These are phyloP conservation scores for Neodon shergylaensis DNA, from an alignment of 2,113 vertebrate genomes.

Conservation along the genomic window DNA sequence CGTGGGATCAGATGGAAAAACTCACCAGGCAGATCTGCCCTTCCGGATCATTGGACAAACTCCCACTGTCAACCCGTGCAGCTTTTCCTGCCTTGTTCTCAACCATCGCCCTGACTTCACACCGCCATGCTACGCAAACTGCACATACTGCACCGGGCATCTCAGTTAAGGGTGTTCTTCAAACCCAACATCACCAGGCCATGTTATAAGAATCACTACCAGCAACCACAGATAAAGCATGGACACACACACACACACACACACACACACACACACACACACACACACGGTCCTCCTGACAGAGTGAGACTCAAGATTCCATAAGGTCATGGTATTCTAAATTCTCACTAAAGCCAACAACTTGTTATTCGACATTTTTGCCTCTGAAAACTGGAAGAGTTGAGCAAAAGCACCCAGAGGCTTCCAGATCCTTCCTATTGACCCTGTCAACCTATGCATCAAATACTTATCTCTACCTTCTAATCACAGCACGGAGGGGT, in stretches of 20 bases:
- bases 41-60: not conserved
- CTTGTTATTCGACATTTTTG: not conserved
- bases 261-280: too few relatives aligned
- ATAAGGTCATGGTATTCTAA: not conserved
- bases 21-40: not conserved
- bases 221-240: not conserved
- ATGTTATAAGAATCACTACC: not conserved
- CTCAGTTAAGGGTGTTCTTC: fast-evolving
- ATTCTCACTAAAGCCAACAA: not conserved
- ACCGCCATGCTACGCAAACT: fast-evolving
- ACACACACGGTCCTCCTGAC: fast-evolving
- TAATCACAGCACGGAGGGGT: not conserved
- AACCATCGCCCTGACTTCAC: not conserved
- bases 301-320: not conserved
- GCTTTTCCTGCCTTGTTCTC: not conserved
- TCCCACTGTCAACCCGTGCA: not conserved
- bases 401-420: not conserved
- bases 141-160: fast-evolving
- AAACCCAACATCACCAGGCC: not conserved
- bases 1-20: not conserved
- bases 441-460: not conserved
- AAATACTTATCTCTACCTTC: not conserved
- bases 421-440: not conserved
- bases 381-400: not conserved
- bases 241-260: fast-evolving